Evolutionary conservation across 1,140 invertebrate species (phyloP), one percentile per base, ranked within the genome.

Genomic region (Callitettix versicolor): DNA sequence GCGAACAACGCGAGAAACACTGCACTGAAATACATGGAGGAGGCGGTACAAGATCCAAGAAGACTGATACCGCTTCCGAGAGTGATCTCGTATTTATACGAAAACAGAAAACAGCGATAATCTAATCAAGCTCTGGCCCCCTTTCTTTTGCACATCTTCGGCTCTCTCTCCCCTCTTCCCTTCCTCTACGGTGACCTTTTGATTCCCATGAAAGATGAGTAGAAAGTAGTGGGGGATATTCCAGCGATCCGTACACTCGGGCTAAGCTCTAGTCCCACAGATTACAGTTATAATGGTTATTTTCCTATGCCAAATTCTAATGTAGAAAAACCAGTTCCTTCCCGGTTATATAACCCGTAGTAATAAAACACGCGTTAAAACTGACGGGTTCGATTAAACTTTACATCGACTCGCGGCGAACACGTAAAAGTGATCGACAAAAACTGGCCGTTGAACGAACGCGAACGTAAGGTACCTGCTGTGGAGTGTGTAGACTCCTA

Each of bases 1-100:
- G 58, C 55, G 21, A 63, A 36, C 15, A 57, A 42, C 21, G 58
- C 60, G 52, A 52, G 57, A 18, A 26, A 49, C 47, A 49, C 47
- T 26, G 24, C 47, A 49, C 47, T 49, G 9, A 30, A 30, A 30
- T 30, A 30, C 26, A 30, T 30, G 3, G 26, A 4, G 26, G 26
- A 4, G 26, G 9, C 26, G 26, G 26, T 30, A 30, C 9, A 3
- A 58, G 18, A 3, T 15, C 14, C 43, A n/a, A 30, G 14, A 48
- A 15, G 24, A 55, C 43, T 46, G 48, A 51, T 51, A 51, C 22
- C 17, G 3, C 20, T 34, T 18, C 12, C 3, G 18, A n/a, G n/a
- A 14, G 18, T 5, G 14, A 15, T 20, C 34, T 34, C 17, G 30
- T 51, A 38, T 51, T 38, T 51, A 51, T 51, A 51, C 48, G 48